Evolutionary conservation across 2,113 vertebrate species (phyloP).

Genomic region (Gymnocephalus cernua): DNA sequence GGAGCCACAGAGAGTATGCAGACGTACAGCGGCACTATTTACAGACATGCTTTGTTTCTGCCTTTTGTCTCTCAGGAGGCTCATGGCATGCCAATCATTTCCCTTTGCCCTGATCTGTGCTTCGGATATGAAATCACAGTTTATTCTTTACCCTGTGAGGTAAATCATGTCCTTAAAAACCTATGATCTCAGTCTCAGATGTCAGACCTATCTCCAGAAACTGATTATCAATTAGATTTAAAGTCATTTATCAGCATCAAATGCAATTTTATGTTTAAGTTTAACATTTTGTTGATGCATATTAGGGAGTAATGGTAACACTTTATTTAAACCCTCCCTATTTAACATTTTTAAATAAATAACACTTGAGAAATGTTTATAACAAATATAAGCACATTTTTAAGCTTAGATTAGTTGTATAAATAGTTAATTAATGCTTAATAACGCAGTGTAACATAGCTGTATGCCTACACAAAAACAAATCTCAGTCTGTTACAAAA

Average conservation of each 20-base stretch:
- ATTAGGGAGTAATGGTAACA: not conserved
- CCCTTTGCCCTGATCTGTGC: slow-evolving; percentile 34
- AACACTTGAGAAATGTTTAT: not conserved
- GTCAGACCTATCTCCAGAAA: not conserved
- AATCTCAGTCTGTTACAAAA: not conserved
- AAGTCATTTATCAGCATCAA: not conserved
- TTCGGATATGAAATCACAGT: slow-evolving; percentile 19
- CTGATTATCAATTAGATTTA: not conserved
- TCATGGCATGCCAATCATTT: slow-evolving; percentile 70
- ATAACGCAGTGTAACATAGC: not conserved
- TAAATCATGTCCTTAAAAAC: not conserved
- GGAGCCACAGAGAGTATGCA: slow-evolving; percentile 61
- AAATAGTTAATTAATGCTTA: not conserved
- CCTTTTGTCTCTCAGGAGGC: slow-evolving; percentile 61
- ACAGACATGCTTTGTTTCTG: slow-evolving; percentile 74
- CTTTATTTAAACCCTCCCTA: not conserved
- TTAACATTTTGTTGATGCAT: not conserved
- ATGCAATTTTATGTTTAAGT: not conserved
- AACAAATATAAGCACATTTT: not conserved
- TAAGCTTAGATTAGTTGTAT: not conserved
- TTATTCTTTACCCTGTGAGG: not conserved
- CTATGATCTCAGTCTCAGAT: slow-evolving; percentile 10
- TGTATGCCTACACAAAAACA: not conserved
- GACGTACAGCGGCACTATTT: slow-evolving; percentile 68
- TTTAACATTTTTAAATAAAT: not conserved